Percentiles rank a stretch among this genome's conserved stretches.
Conservation (phyloP, 2,888 invertebrate genomes). For the Artemia sp. region DNA sequence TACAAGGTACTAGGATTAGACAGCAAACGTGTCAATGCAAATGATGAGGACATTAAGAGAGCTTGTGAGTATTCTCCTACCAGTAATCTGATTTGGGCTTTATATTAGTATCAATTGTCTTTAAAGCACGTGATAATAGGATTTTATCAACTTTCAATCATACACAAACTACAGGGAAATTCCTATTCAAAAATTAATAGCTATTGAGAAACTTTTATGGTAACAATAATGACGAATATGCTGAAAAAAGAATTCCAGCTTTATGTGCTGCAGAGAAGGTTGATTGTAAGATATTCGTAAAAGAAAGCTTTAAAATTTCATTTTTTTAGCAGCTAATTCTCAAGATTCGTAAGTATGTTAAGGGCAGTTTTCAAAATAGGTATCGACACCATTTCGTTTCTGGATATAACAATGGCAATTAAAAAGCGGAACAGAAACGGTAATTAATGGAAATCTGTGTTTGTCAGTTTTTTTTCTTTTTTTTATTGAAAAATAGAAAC, state of each 20-base stretch:
- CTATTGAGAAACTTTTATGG: too few species aligned
- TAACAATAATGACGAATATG: too few species aligned
- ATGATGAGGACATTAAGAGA: conserved; percentile 79
- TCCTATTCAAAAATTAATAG: too few species aligned
- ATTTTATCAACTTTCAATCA: conserved; percentile 17
- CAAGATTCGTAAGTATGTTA: too few species aligned
- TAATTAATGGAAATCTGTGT: not conserved
- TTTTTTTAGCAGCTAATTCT: too few species aligned
- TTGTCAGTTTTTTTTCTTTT: not conserved
- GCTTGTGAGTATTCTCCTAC: conserved; percentile 51
- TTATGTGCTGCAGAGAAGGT: too few species aligned
- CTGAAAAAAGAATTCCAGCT: too few species aligned
- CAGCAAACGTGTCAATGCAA: conserved; percentile 60
- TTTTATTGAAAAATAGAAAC: not conserved
- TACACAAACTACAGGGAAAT: too few species aligned
- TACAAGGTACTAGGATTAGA: conserved; percentile 85
- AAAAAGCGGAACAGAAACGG: conserved; percentile 1
- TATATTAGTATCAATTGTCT: not conserved
- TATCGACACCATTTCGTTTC: not conserved
- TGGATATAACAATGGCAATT: not conserved
- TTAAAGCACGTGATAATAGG: not conserved
- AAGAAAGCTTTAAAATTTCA: too few species aligned
- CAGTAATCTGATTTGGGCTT: not conserved
- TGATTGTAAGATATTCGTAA: too few species aligned
- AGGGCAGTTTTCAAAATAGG: too few species aligned